Percentiles rank a stretch among this genome's conserved stretches.
Evolutionary conservation across 2,113 vertebrate species (phyloP).

Genomic region (Gallinago paraguaiae): DNA sequence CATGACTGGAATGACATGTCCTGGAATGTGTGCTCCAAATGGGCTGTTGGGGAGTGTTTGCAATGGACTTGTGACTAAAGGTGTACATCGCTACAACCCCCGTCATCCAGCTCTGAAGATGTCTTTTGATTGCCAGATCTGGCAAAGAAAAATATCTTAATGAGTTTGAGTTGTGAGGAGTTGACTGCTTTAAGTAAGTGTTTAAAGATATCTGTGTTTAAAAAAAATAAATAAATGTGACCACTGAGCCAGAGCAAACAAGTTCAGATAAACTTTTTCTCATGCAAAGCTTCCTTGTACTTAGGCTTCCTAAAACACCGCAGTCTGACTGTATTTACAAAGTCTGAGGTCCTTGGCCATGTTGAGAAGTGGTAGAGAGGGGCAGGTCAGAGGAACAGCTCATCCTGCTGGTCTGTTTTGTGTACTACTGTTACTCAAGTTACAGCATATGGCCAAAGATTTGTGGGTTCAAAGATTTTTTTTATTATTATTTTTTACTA

Average conservation of each 20-base stretch:
- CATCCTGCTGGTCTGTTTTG: not conserved
- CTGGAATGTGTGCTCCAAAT: not conserved
- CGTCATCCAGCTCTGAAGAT: not conserved
- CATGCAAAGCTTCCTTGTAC: not conserved
- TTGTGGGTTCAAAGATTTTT: not conserved
- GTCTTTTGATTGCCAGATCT: not conserved
- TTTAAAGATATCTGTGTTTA: not conserved
- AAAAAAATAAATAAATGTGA: not conserved
- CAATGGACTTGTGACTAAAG: not conserved
- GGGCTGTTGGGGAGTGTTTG: not conserved
- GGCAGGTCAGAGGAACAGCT: not conserved
- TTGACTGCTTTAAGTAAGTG: not conserved
- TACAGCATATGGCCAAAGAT: not conserved
- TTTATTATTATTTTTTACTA: not conserved
- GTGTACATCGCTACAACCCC: not conserved
- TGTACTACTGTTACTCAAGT: not conserved
- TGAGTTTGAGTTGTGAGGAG: fast-evolving
- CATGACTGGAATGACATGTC: not conserved
- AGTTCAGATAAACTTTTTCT: not conserved
- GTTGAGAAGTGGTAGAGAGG: not conserved
- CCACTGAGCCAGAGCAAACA: not conserved
- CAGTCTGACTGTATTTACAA: not conserved
- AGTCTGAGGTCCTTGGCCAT: not conserved
- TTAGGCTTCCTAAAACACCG: not conserved
- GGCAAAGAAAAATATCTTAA: not conserved